Percentiles rank a stretch among this genome's conserved stretches.
These are phyloP conservation scores for Scaptomyza caliginosa DNA, from an alignment of 2,888 invertebrate genomes.

Conservation along the genomic window DNA sequence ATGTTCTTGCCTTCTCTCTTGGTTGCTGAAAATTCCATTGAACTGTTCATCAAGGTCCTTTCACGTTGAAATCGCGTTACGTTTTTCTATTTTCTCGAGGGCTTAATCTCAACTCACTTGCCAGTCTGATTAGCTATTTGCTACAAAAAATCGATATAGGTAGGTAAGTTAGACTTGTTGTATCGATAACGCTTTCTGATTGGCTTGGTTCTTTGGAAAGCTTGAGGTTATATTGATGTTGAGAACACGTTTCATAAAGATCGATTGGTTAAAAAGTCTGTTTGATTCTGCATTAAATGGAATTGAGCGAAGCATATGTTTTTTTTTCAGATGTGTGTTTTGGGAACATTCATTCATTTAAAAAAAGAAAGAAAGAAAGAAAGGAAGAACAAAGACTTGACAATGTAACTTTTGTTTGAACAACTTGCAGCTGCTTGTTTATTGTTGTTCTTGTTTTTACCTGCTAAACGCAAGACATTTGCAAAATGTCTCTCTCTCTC, in stretches of 20 bases:
- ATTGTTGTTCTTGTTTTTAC: constrained; percentile 14
- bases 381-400: constrained; percentile 36
- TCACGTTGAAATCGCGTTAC: constrained; percentile 2
- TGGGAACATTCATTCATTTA: no score
- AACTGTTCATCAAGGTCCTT: constrained; percentile 29
- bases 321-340: no score
- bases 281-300: no score
- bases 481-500: constrained; percentile 4
- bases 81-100: background rate
- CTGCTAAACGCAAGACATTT: constrained; percentile 14
- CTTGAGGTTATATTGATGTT: no score
- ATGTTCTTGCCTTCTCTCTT: background rate
- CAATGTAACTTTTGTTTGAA: constrained; percentile 37
- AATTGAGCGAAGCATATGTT: no score
- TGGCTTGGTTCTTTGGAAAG: no score
- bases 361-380: background rate
- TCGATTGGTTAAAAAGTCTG: no score
- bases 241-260: no score
- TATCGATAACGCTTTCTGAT: background rate
- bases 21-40: constrained; percentile 51
- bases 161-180: no score
- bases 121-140: background rate
- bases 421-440: constrained; percentile 15
- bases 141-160: background rate
- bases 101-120: constrained; percentile 4